phyloP scores from a whole-genome alignment of 2,113 vertebrate species.

The Struthidea cinerea region DNA sequence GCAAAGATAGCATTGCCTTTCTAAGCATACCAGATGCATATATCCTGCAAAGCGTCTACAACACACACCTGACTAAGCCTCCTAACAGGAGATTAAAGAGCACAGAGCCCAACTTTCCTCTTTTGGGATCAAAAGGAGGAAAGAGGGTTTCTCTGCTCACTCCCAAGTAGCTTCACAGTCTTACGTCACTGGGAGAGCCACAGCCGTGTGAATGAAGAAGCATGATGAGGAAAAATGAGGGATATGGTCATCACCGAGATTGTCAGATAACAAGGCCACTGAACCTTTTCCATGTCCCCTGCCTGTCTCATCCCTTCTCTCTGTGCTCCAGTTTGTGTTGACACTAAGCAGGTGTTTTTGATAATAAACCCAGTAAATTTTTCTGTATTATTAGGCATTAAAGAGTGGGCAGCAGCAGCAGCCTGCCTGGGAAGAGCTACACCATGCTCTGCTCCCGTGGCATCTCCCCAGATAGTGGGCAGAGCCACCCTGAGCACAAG shows the following conservation, averaged over 20 bases:
- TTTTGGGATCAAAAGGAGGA: neutral
- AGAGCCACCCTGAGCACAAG: neutral
- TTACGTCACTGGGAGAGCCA: neutral
- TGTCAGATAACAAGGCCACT: neutral
- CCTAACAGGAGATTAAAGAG: neutral
- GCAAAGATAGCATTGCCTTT: neutral
- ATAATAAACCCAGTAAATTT: neutral
- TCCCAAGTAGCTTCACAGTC: neutral
- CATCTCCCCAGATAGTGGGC: fast-evolving
- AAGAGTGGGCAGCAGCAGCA: neutral
- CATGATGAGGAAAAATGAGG: neutral
- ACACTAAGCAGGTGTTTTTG: neutral
- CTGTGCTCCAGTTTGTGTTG: neutral
- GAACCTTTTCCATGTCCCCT: neutral
- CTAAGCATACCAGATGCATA: neutral
- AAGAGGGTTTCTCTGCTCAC: neutral
- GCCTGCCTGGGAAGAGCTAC: neutral
- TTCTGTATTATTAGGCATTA: neutral
- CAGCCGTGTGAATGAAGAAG: neutral
- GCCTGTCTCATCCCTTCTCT: neutral
- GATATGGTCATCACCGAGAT: neutral
- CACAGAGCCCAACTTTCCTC: neutral
- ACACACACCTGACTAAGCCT: neutral
- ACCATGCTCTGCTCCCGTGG: neutral
- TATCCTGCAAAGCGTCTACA: neutral